Base-by-base conservation (phyloP, 2,797 vertebrate genomes). In the Tympanoctomys barrerae region DNA sequence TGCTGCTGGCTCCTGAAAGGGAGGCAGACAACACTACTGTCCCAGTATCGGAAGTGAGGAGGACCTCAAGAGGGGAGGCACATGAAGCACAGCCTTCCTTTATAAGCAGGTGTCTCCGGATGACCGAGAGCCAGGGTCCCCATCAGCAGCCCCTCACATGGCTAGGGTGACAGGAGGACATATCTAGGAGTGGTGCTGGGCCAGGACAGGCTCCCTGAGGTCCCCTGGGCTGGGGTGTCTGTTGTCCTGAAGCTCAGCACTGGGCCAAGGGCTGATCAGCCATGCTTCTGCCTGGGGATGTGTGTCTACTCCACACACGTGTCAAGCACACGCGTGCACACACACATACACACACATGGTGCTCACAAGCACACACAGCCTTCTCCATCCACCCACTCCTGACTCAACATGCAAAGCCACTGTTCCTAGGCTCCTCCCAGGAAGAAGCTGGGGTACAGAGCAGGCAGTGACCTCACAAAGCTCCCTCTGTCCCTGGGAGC, bases 291-390 rank as follows among this genome's bases (percentile, higher is more conserved):
- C 18, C 2, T 24, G 24, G 61, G 24, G 9, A 24, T 22, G 28
- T 61, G 1, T 12, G 42, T 18, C 3, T 2, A 9, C 24, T 3
- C 3, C 31, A 9, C 33, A 57, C 28, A 71, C 13, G 4, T 33
- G 59, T 24, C 54, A 57, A 14, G 54, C 14, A 4, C 14, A 12
- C 0, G 3, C 7, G 0, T 22, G 33, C 4, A 26, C 11, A 6
- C 19, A 8, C 33, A 61, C 68, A 64, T 10, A 64, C 62, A 62
- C 33, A 9, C 28, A 42, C 21, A 12, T 21, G 12, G 3, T 8
- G 16, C 39, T 49, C 33, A 12, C 10, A 28, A 0, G 33, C 5
- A 28, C 46, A 39, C 19, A 62, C 26, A 66, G 22, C 59, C 33
- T 52, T 52, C 89, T 54, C 80, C 54, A 39, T 49, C 52, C 22